Evolutionary conservation across 2,113 vertebrate genomes (phyloP), one percentile per base, ranked within the genome.

Genomic region (Neodon shergylaensis): DNA sequence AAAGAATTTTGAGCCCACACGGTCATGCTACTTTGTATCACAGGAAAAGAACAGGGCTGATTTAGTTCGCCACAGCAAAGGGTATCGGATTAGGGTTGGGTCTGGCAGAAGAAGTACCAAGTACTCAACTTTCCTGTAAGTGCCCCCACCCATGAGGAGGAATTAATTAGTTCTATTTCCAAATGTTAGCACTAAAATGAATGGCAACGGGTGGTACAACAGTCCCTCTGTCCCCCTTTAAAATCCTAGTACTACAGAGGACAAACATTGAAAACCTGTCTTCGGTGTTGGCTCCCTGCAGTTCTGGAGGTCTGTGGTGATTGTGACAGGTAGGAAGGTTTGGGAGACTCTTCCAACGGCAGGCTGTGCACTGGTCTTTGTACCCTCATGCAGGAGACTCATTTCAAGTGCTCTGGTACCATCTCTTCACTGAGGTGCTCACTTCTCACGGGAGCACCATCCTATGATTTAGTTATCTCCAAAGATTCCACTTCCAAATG

Each of bases 51-150:
- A 70, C 11, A 26, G 24, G 52, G 39, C 33, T 84, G 31, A 76
- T 87, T 93, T 70, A 54, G 90, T 89, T 77, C 47, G 79, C 73
- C 63, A n/a, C 21, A 77, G 72, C 42, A 93, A 66, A 94, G 70
- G 16, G 14, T 22, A 22, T 81, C 39, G 79, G 77, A 70, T 42
- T 58, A 33, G 9, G 36, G n/a, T 22, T 58, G 42, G 4, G 8
- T 42, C 24, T 74, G 70, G 16, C 28, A 61, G 87, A 58, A 70
- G 39, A 2, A 42, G 4, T 88, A 74, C 22, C 24, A 61, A 74
- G 54, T 33, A 7, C 44, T 63, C 36, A 86, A 63, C 13, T n/a
- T 39, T n/a, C 1, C 52, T 78, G 39, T 66, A 54, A 79, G 19
- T 24, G 10, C 78, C 52, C 24, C 9, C 70, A 89, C 94, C 70